Conservation (phyloP, 1,140 invertebrate genomes). For the Ooceraea biroi region DNA sequence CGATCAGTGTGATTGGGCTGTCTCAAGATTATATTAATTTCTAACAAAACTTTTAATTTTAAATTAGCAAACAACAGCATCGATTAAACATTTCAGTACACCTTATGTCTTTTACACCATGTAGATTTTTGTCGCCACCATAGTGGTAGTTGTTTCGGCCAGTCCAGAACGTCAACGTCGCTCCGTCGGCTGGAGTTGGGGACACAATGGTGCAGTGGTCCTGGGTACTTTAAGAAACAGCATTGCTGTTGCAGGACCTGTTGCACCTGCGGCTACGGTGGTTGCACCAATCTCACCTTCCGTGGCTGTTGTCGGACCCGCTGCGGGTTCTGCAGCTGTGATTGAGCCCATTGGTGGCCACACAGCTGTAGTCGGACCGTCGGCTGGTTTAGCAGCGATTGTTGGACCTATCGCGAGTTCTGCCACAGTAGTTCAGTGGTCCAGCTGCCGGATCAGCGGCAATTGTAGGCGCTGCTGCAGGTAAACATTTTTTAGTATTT, state of each 20-base stretch:
- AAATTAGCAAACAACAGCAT: background rate
- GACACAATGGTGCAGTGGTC: constrained; percentile 59
- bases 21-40: background rate
- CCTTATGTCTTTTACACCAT: background rate
- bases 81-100: background rate
- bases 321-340: constrained; percentile 56
- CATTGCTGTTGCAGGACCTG: constrained; percentile 35
- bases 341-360: constrained; percentile 61
- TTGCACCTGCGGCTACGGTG: constrained; percentile 43
- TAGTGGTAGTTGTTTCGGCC: constrained; percentile 51
- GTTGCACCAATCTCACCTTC: constrained; percentile 54
- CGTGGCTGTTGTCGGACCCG: constrained; percentile 59
- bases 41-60: background rate
- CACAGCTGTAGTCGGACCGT: constrained; percentile 64
- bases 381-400: constrained; percentile 43
- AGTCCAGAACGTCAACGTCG: constrained; percentile 72
- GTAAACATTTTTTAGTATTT: no score
- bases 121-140: constrained; percentile 62
- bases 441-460: constrained; percentile 52
- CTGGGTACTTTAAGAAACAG: constrained; percentile 50
- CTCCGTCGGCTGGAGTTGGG: constrained; percentile 60
- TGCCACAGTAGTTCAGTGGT: constrained; percentile 69
- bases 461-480: background rate
- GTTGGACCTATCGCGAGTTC: constrained; percentile 64
- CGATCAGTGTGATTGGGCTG: background rate